Conservation (phyloP, 2,888 invertebrate species). For the Allolobophora icterica region DNA sequence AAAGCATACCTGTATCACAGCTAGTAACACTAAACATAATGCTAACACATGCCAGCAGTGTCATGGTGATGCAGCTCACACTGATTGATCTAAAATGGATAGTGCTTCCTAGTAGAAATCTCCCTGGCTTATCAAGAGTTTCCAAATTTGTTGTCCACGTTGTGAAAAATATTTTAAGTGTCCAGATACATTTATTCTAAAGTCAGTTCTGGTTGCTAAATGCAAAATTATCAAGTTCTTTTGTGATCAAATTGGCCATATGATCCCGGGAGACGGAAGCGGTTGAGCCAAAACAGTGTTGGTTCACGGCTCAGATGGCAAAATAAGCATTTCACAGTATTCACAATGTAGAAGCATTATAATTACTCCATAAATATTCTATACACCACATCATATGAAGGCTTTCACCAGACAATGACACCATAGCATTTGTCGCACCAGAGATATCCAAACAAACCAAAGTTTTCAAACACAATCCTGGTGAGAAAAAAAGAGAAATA, state of each 20-base stretch:
- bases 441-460: background rate
- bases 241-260: no score
- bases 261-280: no score
- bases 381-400: constrained; percentile 6
- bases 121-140: background rate
- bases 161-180: no score
- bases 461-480: no score
- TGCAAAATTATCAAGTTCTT: background rate
- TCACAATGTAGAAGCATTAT: background rate
- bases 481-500: background rate
- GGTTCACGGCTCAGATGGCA: no score
- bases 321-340: no score
- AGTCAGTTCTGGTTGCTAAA: background rate
- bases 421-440: background rate
- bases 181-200: background rate
- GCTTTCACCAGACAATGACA: background rate
- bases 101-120: background rate
- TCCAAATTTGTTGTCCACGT: background rate
- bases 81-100: background rate
- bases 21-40: constrained; percentile 11
- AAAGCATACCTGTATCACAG: constrained; percentile 12
- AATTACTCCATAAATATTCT: background rate
- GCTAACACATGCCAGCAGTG: background rate
- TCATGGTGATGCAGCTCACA: background rate
- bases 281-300: background rate